Evolutionary conservation across 2,888 invertebrate species (phyloP).

Genomic region (Priapulus caudatus): DNA sequence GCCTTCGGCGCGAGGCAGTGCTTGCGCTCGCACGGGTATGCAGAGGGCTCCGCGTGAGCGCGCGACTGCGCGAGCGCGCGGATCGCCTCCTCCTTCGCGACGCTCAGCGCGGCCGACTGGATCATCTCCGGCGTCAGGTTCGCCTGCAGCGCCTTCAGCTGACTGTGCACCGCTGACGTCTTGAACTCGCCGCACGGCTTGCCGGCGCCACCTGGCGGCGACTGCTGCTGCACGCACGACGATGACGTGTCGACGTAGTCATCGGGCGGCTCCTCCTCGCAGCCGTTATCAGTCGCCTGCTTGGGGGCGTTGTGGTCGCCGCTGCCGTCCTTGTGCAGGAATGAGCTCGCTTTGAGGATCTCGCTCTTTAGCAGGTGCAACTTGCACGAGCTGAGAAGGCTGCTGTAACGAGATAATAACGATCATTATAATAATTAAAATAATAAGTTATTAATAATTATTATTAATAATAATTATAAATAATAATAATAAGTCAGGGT

Average conservation of each 20-base stretch:
- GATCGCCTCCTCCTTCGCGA: constrained; percentile 13
- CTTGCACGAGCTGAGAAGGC: neutral
- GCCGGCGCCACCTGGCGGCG: too few species aligned
- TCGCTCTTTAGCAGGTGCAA: neutral
- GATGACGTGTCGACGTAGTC: neutral
- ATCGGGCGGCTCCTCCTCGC: neutral
- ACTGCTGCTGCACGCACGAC: neutral
- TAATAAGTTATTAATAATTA: too few species aligned
- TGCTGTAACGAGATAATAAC: too few species aligned
- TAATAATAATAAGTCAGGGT: too few species aligned
- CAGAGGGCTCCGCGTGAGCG: neutral
- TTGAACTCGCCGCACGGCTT: too few species aligned
- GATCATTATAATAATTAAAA: too few species aligned
- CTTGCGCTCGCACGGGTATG: neutral
- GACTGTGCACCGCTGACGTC: neutral
- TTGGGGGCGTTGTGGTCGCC: neutral
- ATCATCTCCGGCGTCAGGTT: constrained; percentile 10
- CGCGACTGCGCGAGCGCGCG: constrained; percentile 4
- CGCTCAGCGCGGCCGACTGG: neutral
- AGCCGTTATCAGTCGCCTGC: neutral
- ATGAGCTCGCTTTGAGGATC: neutral
- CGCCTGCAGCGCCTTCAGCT: constrained; percentile 2
- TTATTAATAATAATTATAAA: too few species aligned
- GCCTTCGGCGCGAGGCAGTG: constrained; percentile 6
- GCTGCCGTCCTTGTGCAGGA: constrained; percentile 1